phyloP scores from a whole-genome alignment of 2,888 invertebrate species.

The Drosophila sordidula region DNA sequence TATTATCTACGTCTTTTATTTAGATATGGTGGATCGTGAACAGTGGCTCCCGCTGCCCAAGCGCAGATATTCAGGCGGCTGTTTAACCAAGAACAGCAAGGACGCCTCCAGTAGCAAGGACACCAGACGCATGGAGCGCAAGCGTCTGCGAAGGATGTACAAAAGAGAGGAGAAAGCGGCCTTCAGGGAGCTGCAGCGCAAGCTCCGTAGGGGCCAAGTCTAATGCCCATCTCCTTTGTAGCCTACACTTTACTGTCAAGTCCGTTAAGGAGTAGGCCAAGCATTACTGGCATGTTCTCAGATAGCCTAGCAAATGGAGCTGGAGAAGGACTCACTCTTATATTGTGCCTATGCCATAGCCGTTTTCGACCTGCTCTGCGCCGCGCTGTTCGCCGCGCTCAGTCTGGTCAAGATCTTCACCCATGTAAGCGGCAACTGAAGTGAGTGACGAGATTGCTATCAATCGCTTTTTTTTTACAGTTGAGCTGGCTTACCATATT shows the following conservation, averaged over 20 bases:
- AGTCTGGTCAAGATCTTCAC: conserved; percentile 34
- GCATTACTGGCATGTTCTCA: conserved; percentile 3
- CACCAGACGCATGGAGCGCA: conserved; percentile 25
- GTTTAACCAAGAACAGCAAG: background rate
- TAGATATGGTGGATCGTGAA: conserved; percentile 37
- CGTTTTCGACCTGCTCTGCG: conserved; percentile 60
- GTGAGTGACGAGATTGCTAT: background rate
- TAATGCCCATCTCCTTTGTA: conserved; percentile 12
- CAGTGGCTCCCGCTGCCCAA: conserved; percentile 33
- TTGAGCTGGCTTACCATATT: conserved; percentile 68
- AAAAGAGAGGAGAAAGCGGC: conserved; percentile 35
- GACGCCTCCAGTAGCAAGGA: conserved; percentile 2
- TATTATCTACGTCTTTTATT: conserved; percentile 63
- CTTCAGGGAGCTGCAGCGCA: conserved; percentile 25
- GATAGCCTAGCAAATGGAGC: conserved; percentile 8
- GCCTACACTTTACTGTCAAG: background rate
- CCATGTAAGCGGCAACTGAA: conserved; percentile 41
- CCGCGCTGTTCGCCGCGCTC: conserved; percentile 46
- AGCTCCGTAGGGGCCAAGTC: conserved; percentile 8
- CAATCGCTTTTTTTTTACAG: conserved; percentile 22
- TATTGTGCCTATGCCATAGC: conserved; percentile 60
- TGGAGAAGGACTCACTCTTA: conserved; percentile 22
- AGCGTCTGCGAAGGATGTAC: conserved; percentile 21
- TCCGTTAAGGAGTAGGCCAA: conserved; percentile 29
- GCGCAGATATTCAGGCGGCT: conserved; percentile 21